Base-by-base conservation (phyloP, 2,888 invertebrate genomes). In the Oxycera nigricornis region DNA sequence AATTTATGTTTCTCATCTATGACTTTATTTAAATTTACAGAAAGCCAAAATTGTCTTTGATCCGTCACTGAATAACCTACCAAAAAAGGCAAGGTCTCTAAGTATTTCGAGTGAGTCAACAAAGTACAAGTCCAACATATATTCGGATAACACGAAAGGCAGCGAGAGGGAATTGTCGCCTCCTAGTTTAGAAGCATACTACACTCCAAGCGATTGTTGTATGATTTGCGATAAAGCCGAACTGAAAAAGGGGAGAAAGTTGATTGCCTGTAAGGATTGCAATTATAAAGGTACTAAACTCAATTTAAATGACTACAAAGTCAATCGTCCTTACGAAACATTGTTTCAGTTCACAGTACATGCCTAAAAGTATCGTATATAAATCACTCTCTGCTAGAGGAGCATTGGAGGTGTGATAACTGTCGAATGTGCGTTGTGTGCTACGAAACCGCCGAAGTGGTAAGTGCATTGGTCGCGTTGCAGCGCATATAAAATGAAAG, bases 371-470 rank as follows among this genome's bases (percentile, higher is more conserved):
- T 89, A 62, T 90, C 91, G 11, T 90, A 91, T 79, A 89, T 91
- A 79, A 87, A 91, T 82, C 83, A 90, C 59, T 89, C 90, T 81
- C 87, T 90, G 78, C 26, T 77, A 2, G 74, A 76, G 70, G 72
- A 75, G 30, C 80, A 81, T 31, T 97, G 94, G 94, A 95, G 94
- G 80, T 97, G 97, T 82, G 92, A 93, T 70, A 92, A 94, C 81
- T 97, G 96, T 81, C 96, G 95, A 84, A 93, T 91, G 11, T 97
- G 97, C 84, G 90, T 90, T 59, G 87, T 94, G 50, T 96, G 95
- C 81, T 90, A 90, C 79, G 93, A 94, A 86, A 91, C 92, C 7
- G 89, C 90, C 79, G 91, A 91, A 85, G 89, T 90, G 82, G 90
- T 92, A 87, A 89, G 90, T 74, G n/a, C n/a, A n/a, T n/a, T n/a